Base-by-base conservation (phyloP, 2,113 vertebrate genomes). In the Pachypanchax playfairii region DNA sequence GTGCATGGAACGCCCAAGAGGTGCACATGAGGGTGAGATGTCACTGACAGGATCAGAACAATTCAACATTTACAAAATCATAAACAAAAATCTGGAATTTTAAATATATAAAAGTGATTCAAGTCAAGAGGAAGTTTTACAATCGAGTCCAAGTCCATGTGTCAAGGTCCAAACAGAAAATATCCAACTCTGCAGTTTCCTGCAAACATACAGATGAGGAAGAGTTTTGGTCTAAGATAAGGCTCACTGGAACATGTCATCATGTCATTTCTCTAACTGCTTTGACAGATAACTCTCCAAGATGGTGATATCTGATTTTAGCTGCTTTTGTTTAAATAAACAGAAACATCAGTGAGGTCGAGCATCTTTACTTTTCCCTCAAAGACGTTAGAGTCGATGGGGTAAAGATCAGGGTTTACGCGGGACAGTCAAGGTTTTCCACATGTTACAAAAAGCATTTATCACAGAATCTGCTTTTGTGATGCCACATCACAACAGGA, bases 131-230 rank as follows among this genome's bases (percentile, higher is more conserved):
- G 13, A 20, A 26, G 10, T 1, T 91, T 70, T 91, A 98, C 97
- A 94, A 88, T 86, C 91, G 91, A 83, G 93, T 95, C 97, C 97
- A 99, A 38, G 90, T 93, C 96, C 96, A 98, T 17, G 92, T 93
- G 14, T 94, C 93, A 82, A 99, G 89, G 87, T 98, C 95, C 68
- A 99, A 89, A 83, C 89, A 95, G 89, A 95, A 94, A 72, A 99
- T 85, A 83, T 98, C 96, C 86, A 96, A 85, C 89, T 93, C 70
- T 82, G 85, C 28, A 0, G 87, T 92, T 92, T 98, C 94, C 97
- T 99, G 88, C 55, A 65, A 46, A 63, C 14, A 29, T 29, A 24
- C 26, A 58, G 28, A 24, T 15, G 49, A 6, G 6, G 31, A 9
- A 35, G 13, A 35, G 8, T 11, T 35, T 35, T 35, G 33, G 2